A percentile compares a stretch with the other conserved stretches of the same genome.
Conservation (phyloP, 2,797 vertebrate species). For the Falco berigora region DNA sequence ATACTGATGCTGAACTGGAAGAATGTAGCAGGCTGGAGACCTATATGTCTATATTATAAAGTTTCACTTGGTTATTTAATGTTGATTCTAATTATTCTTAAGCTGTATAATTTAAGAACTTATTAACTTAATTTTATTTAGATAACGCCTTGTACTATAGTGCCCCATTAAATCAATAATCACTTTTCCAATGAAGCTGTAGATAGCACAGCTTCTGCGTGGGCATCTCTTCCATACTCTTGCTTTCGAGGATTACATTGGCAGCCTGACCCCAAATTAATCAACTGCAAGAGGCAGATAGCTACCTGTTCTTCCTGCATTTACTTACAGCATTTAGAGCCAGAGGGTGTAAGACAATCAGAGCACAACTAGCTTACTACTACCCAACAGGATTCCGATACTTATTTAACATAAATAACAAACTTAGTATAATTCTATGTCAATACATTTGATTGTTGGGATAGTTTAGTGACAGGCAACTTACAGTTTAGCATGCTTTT, state of each 20-base stretch:
- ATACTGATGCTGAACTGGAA: not conserved
- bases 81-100: not conserved
- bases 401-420: not conserved
- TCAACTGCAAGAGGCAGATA: not conserved
- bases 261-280: not conserved
- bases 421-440: not conserved
- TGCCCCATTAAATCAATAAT: not conserved
- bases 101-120: not conserved
- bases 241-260: not conserved
- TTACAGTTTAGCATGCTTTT: slow-evolving; percentile 82
- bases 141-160: no score
- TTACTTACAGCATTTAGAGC: not conserved
- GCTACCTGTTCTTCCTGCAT: not conserved
- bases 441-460: not conserved
- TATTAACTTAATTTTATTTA: not conserved
- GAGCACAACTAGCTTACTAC: not conserved
- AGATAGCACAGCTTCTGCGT: not conserved
- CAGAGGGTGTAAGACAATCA: not conserved
- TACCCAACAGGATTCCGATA: not conserved
- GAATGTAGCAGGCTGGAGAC: not conserved
- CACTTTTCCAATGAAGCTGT: not conserved
- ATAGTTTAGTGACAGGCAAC: not conserved
- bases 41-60: not conserved
- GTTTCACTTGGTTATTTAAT: not conserved
- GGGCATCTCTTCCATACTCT: not conserved